These are phyloP conservation scores for Cydia splendana DNA, from an alignment of 1,140 invertebrate species.

Conservation along the genomic window DNA sequence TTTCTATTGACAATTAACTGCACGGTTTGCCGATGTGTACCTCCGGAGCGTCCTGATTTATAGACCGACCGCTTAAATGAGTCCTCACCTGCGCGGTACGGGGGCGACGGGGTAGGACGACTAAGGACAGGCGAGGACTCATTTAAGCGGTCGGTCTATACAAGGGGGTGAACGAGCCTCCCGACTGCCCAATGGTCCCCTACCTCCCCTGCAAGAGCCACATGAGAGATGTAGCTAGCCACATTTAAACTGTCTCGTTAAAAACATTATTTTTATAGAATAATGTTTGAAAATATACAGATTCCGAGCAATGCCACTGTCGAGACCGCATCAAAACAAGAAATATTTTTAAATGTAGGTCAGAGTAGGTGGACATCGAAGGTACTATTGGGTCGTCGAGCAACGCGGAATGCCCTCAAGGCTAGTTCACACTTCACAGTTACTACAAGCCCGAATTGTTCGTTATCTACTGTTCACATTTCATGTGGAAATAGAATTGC, in stretches of 20 bases:
- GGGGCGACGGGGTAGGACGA: too few relatives aligned
- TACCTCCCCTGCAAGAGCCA: too few relatives aligned
- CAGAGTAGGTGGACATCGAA: not conserved
- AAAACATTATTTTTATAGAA: not conserved
- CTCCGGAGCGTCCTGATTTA: too few relatives aligned
- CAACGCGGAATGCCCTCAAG: conserved; percentile 13
- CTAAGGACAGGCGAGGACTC: too few relatives aligned
- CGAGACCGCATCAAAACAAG: not conserved
- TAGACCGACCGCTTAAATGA: too few relatives aligned
- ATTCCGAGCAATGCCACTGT: not conserved
- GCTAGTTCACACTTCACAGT: not conserved
- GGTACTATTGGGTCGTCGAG: conserved; percentile 2
- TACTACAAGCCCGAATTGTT: not conserved
- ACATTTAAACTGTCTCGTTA: not conserved
- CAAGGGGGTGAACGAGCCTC: too few relatives aligned
- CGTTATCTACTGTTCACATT: conserved; percentile 22
- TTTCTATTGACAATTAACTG: too few relatives aligned
- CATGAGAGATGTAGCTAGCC: too few relatives aligned
- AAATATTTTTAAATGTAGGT: conserved; percentile 14
- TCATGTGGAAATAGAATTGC: conserved; percentile 18
- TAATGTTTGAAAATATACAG: not conserved
- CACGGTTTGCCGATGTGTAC: too few relatives aligned
- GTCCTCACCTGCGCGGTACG: too few relatives aligned
- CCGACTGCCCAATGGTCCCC: too few relatives aligned
- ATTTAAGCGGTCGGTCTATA: too few relatives aligned